Evolutionary conservation across 2,888 invertebrate species (phyloP), one percentile per base, ranked within the genome.

Genomic region (Formica aserva): DNA sequence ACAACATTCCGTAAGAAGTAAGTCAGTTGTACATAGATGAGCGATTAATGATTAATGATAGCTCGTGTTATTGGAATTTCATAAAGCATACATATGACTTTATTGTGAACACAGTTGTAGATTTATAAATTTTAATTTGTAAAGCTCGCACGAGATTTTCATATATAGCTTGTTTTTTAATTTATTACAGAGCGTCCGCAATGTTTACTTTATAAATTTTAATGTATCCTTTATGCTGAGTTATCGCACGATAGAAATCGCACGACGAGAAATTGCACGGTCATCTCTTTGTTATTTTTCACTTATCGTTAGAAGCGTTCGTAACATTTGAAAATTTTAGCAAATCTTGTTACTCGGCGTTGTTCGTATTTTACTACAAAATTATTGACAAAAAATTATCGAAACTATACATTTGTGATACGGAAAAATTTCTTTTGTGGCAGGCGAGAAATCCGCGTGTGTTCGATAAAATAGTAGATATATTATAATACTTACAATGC

Each of bases 401-500:
- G 22, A 8, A 45, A 62, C 5, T 15, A 15, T 11, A 48, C 29
- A 52, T 8, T n/a, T 2, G 41, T 4, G 41, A 26, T 76, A 9
- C 18, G 29, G 60, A 45, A 52, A 72, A 72, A 60, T 72, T 1
- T 62, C 35, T 13, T 48, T 78, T 11, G 57, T 60, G 41, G 41
- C 41, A 22, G 35, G 26, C 4, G 32, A 29, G 15, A 15, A 11
- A 60, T 1, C 1, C 32, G 15, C 32, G 48, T 48, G 18, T n/a
- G 32, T 22, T 18, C 13, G 55, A 55, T 18, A 8, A 26, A 71
- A 45, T 45, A 63, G 29, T 65, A 32, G 52, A 55, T 67, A 48
- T 60, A 69, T 35, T 85, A 5, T 32, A 32, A 32, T 32, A 88
- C 98, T 98, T 95, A 98, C 98, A 98, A 95, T 98, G 98, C 90